Conservation (phyloP, 2,113 vertebrate species). For the Siniperca knerii region DNA sequence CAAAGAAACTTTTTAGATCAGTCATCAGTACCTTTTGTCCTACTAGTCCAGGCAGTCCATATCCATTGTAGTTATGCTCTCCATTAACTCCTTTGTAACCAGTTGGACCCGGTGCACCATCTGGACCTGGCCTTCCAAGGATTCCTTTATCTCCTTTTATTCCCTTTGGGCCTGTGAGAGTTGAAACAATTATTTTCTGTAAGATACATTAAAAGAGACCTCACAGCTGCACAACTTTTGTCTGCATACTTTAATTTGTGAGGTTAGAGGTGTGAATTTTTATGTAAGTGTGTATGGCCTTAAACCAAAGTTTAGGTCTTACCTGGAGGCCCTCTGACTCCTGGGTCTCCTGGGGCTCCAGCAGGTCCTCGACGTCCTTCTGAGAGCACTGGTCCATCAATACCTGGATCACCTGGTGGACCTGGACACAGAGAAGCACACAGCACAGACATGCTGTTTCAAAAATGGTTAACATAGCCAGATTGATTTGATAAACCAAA, state of each 20-base stretch:
- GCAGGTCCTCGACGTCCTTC: conserved; percentile 52
- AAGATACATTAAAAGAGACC: background rate
- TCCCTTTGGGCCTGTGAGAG: conserved; percentile 85
- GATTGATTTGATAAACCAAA: background rate
- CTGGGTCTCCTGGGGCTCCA: conserved; percentile 70
- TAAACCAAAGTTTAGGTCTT: background rate
- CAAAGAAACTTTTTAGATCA: background rate
- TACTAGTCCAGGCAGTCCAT: conserved; percentile 81
- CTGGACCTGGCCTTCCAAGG: conserved; percentile 80
- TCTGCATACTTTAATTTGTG: background rate
- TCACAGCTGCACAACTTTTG: background rate
- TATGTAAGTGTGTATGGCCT: background rate
- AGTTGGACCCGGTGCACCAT: conserved; percentile 79
- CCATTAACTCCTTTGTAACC: conserved; percentile 87
- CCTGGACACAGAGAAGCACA: conserved; percentile 55
- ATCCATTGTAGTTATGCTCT: conserved; percentile 77
- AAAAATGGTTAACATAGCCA: background rate
- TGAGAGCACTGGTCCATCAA: conserved; percentile 9
- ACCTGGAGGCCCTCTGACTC: conserved; percentile 82
- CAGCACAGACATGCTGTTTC: background rate
- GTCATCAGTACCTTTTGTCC: conserved; percentile 87
- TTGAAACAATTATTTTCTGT: background rate
- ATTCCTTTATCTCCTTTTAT: conserved; percentile 83
- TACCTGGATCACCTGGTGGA: conserved; percentile 66
- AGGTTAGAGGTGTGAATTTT: background rate